Conservation (phyloP, 1,140 invertebrate species). For the Lethocerus indicus region DNA sequence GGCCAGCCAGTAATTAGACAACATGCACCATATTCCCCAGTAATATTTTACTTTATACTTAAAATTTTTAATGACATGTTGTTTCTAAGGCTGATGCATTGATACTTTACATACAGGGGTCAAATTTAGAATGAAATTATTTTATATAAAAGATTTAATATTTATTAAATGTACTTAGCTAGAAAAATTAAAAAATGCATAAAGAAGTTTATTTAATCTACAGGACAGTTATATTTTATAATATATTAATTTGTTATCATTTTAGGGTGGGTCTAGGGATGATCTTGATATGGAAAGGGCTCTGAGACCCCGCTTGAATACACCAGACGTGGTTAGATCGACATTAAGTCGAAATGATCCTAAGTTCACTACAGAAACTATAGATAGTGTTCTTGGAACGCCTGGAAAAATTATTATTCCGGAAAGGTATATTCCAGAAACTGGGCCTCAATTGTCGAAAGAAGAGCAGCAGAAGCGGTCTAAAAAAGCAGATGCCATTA, state of each 20-base stretch:
- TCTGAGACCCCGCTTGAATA: slow-evolving; percentile 39
- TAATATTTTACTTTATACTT: slow-evolving; percentile 1
- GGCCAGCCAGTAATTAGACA: slow-evolving; percentile 20
- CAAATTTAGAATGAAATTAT: no score
- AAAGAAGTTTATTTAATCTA: not conserved
- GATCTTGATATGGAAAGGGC: slow-evolving; percentile 74
- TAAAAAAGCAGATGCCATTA: slow-evolving; percentile 78
- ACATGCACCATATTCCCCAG: slow-evolving; percentile 7
- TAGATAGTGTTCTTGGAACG: slow-evolving; percentile 64
- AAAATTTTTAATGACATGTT: no score
- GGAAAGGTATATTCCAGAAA: slow-evolving; percentile 78
- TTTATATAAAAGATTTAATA: no score
- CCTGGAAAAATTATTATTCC: slow-evolving; percentile 83
- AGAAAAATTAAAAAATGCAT: no score
- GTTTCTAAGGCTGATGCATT: no score
- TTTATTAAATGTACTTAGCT: no score
- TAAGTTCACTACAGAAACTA: slow-evolving; percentile 56
- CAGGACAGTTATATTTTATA: not conserved
- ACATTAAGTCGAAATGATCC: slow-evolving; percentile 44
- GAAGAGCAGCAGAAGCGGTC: slow-evolving; percentile 65
- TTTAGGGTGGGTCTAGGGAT: slow-evolving; percentile 43
- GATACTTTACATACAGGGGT: no score
- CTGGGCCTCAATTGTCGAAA: slow-evolving; percentile 56
- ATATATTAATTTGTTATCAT: slow-evolving; percentile 2
- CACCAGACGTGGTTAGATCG: slow-evolving; percentile 70